Conservation (phyloP, 2,797 vertebrate genomes). For the Corythornis leucogaster region DNA sequence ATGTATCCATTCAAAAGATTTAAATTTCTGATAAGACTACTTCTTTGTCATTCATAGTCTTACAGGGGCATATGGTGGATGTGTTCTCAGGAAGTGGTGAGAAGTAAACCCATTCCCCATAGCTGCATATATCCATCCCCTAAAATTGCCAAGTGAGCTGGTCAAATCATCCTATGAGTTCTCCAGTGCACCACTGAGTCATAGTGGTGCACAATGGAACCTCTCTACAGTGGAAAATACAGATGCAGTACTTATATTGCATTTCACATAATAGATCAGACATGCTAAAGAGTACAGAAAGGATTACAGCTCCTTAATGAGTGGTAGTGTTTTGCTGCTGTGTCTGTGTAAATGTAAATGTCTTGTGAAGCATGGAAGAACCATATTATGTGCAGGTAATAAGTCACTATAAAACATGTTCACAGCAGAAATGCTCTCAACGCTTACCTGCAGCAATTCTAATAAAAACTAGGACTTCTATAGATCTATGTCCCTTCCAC, state of each 20-base stretch:
- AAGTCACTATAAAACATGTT: slow-evolving; percentile 18
- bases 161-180: neutral
- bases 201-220: neutral
- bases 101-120: neutral
- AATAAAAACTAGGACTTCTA: slow-evolving; percentile 32
- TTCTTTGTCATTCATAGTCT: neutral
- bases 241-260: neutral
- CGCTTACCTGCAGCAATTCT: slow-evolving; percentile 32
- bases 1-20: neutral
- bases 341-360: neutral
- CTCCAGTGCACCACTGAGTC: neutral
- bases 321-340: neutral
- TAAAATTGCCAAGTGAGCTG: neutral
- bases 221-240: neutral
- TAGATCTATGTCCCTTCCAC: neutral
- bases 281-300: slow-evolving; percentile 26
- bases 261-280: neutral
- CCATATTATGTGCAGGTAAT: slow-evolving; percentile 8
- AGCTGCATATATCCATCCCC: neutral
- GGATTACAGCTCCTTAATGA: slow-evolving; percentile 8
- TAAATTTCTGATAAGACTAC: neutral
- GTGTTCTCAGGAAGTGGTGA: neutral
- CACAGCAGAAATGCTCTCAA: slow-evolving; percentile 42
- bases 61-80: neutral
- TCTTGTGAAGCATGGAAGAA: neutral